phyloP scores from a whole-genome alignment of 2,888 invertebrate genomes.

The Hirtodrosophila histrioides region DNA sequence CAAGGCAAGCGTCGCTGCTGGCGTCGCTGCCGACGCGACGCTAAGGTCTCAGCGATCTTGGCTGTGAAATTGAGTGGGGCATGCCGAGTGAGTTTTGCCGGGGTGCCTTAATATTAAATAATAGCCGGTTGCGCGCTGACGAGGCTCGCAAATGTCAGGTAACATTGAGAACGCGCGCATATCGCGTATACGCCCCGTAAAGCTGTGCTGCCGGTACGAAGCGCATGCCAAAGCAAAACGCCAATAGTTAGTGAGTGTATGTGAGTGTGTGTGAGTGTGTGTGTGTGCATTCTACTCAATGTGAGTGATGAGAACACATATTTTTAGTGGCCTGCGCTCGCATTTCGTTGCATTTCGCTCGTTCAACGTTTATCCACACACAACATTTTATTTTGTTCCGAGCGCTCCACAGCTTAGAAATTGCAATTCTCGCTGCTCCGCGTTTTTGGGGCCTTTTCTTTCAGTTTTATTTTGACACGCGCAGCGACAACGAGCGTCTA shows the following conservation, averaged over 20 bases:
- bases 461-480: conserved; percentile 75
- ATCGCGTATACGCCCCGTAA: conserved; percentile 71
- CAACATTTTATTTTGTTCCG: not conserved
- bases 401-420: conserved; percentile 69
- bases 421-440: conserved; percentile 60
- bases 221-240: conserved; percentile 19
- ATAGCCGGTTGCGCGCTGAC: conserved; percentile 55
- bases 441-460: conserved; percentile 61
- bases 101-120: conserved; percentile 61
- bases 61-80: conserved; percentile 23
- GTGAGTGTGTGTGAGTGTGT: conserved; percentile 10
- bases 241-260: conserved; percentile 18
- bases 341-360: conserved; percentile 44
- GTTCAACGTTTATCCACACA: conserved; percentile 67
- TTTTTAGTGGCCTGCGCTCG: conserved; percentile 46
- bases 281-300: conserved; percentile 6
- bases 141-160: conserved; percentile 51
- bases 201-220: conserved; percentile 36
- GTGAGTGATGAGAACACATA: conserved; percentile 42
- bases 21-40: conserved; percentile 1
- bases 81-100: conserved; percentile 8
- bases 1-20: conserved; percentile 7
- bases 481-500: conserved; percentile 63
- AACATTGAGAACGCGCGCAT: conserved; percentile 57
- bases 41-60: conserved; percentile 21